Percentiles rank a stretch among this genome's conserved stretches.
Conservation (phyloP, 1,140 invertebrate genomes). For the Apis dorsata region DNA sequence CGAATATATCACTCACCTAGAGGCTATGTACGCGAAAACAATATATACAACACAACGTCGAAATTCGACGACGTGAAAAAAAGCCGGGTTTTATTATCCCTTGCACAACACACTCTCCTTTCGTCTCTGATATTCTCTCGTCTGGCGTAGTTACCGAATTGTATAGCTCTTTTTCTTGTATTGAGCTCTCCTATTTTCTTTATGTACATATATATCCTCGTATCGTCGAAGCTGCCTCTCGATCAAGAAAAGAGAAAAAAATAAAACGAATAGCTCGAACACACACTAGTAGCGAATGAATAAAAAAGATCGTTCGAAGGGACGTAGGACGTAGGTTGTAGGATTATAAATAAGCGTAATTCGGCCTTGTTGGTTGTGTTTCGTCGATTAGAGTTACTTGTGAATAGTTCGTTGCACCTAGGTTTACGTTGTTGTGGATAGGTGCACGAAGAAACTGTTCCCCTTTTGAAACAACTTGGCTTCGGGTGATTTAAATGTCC, state of each 20-base stretch:
- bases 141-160: background rate
- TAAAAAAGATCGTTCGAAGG: background rate
- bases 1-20: slow-evolving; percentile 45
- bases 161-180: background rate
- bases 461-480: slow-evolving; percentile 12
- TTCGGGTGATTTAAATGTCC: slow-evolving; percentile 63
- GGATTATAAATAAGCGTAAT: slow-evolving; percentile 60
- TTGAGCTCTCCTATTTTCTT: background rate
- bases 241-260: background rate
- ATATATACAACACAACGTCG: background rate
- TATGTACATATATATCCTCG: background rate
- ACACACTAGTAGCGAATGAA: slow-evolving; percentile 28
- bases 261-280: background rate
- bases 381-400: background rate
- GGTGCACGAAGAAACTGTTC: slow-evolving; percentile 20
- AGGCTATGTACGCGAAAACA: slow-evolving; percentile 42
- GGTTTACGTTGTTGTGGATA: background rate
- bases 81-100: background rate
- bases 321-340: background rate
- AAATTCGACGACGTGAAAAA: background rate
- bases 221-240: background rate
- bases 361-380: background rate
- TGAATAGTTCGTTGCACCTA: too few relatives aligned
- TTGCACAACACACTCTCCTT: slow-evolving; percentile 16
- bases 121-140: background rate